These are phyloP conservation scores for Scylla paramamosain DNA, from an alignment of 1,140 invertebrate genomes.

Conservation along the genomic window DNA sequence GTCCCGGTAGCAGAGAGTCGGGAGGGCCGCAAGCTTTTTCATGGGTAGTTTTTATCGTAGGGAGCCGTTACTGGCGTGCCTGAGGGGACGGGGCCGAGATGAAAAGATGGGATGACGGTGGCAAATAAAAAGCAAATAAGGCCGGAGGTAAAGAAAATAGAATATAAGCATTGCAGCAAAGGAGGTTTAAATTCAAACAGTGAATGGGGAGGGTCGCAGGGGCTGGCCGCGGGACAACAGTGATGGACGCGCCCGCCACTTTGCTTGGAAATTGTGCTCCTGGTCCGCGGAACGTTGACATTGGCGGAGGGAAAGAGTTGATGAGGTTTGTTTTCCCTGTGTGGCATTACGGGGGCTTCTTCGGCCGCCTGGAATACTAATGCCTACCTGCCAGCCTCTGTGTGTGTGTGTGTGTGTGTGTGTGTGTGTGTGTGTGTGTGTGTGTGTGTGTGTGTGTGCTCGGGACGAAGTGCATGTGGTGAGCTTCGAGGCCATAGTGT, in stretches of 20 bases:
- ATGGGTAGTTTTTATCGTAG: slow-evolving; percentile 41
- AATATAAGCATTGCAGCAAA: slow-evolving; percentile 61
- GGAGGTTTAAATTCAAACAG: slow-evolving; percentile 63
- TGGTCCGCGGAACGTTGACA: neutral
- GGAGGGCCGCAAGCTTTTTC: slow-evolving; percentile 47
- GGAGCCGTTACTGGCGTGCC: slow-evolving; percentile 50
- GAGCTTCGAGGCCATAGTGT: too few relatives aligned
- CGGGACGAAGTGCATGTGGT: too few relatives aligned
- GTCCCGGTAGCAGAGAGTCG: slow-evolving; percentile 9
- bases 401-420: slow-evolving; percentile 34
- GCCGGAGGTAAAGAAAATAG: slow-evolving; percentile 53
- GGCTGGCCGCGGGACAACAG: neutral
- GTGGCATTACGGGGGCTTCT: neutral
- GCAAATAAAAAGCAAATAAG: slow-evolving; percentile 45
- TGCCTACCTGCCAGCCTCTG: neutral
- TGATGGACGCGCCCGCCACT: neutral
- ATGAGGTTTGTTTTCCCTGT: slow-evolving; percentile 2
- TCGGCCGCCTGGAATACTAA: neutral
- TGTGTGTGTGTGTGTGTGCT: slow-evolving; percentile 7
- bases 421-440: slow-evolving; percentile 30
- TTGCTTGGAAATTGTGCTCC: neutral
- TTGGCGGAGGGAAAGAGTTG: neutral
- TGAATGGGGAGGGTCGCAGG: slow-evolving; percentile 21
- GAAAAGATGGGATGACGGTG: slow-evolving; percentile 62
- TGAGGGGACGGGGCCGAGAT: slow-evolving; percentile 38